These are phyloP conservation scores for Nymphicus hollandicus DNA, from an alignment of 2,113 vertebrate species.

Conservation along the genomic window DNA sequence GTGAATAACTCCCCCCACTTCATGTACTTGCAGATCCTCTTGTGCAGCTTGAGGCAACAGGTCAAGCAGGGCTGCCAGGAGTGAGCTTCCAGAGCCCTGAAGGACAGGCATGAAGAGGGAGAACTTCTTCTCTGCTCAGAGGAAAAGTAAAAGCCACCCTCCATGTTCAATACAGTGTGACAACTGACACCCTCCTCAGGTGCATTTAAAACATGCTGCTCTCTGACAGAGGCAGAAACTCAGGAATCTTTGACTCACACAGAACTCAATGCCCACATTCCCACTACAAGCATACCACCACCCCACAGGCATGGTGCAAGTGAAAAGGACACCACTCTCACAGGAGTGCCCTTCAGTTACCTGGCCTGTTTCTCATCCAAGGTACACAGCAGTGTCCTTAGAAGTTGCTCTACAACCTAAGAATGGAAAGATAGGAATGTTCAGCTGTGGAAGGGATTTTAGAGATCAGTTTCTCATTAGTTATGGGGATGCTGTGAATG, in stretches of 20 bases:
- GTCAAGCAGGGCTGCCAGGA: not conserved
- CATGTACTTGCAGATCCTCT: not conserved
- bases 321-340: not conserved
- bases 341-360: conserved; percentile 14
- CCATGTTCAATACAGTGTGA: not conserved
- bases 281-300: not conserved
- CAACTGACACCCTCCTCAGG: not conserved
- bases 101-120: not conserved
- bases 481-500: not conserved
- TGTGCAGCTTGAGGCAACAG: conserved; percentile 54
- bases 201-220: accelerated
- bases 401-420: not conserved
- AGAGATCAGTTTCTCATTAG: not conserved
- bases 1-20: accelerated
- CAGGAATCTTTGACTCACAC: not conserved
- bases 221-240: not conserved
- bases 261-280: not conserved
- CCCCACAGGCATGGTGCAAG: not conserved
- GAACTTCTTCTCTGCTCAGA: not conserved
- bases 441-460: not conserved
- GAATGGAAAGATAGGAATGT: not conserved
- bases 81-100: not conserved
- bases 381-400: not conserved
- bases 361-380: not conserved
- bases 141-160: no score